Evolutionary conservation across 1,140 invertebrate species (phyloP).

Genomic region (Amphibalanus amphitrite): DNA sequence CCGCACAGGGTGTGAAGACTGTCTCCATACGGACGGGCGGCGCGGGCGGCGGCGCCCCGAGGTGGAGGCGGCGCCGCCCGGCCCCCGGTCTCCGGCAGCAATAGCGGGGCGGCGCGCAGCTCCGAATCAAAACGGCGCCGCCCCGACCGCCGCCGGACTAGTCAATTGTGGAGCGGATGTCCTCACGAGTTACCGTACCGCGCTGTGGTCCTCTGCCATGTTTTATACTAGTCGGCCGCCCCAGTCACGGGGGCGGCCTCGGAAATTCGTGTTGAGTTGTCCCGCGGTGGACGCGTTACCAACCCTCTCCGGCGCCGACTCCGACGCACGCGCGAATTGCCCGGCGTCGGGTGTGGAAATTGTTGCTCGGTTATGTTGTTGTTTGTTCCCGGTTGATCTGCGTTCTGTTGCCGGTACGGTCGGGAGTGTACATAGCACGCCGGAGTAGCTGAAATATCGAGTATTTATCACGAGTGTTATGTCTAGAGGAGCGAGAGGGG

Average conservation of each 20-base stretch:
- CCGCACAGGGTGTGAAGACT: not conserved
- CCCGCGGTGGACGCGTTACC: not conserved
- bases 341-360: not conserved
- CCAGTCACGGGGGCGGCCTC: not conserved
- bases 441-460: not conserved
- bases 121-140: not conserved
- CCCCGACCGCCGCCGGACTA: not conserved
- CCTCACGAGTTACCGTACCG: not conserved
- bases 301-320: not conserved
- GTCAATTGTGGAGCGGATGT: not conserved
- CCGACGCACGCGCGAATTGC: not conserved
- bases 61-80: no score
- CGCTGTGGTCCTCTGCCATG: not conserved
- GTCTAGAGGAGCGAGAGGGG: not conserved
- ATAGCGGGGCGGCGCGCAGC: not conserved
- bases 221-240: not conserved
- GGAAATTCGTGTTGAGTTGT: not conserved
- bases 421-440: not conserved
- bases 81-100: not conserved
- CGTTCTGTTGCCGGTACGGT: not conserved
- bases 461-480: constrained; percentile 1
- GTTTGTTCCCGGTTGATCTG: not conserved
- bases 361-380: not conserved
- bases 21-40: not conserved
- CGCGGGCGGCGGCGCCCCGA: no score